Percentiles rank a stretch among this genome's conserved stretches.
Conservation (phyloP, 2,888 invertebrate genomes). For the Unio pictorum region DNA sequence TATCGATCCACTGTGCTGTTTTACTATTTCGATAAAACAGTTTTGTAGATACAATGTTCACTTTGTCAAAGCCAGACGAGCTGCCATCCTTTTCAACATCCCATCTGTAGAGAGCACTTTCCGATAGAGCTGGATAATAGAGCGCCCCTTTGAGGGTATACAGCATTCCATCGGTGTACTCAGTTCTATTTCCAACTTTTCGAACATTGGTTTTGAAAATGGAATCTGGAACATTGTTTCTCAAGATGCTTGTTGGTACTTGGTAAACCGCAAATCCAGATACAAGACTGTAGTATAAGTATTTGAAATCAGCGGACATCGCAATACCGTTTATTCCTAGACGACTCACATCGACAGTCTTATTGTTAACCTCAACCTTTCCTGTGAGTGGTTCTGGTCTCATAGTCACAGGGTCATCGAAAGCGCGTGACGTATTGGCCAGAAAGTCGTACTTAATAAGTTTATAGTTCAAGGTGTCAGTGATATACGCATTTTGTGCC, state of each 20-base stretch:
- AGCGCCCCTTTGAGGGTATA: slow-evolving; percentile 19
- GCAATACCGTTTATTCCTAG: slow-evolving; percentile 38
- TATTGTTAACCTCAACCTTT: slow-evolving; percentile 7
- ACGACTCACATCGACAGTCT: not conserved
- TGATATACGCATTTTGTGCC: slow-evolving; percentile 35
- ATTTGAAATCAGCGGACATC: slow-evolving; percentile 34
- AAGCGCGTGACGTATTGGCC: slow-evolving; percentile 10
- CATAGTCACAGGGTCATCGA: slow-evolving; percentile 20
- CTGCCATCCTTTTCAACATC: slow-evolving; percentile 10
- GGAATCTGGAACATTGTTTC: not conserved
- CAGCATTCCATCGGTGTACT: slow-evolving; percentile 24
- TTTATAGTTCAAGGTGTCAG: slow-evolving; percentile 22
- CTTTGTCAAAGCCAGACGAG: slow-evolving; percentile 3
- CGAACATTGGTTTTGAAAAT: slow-evolving; percentile 4
- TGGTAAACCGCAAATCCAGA: slow-evolving; percentile 21
- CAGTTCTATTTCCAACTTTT: slow-evolving; percentile 22
- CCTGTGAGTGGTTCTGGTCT: slow-evolving; percentile 10
- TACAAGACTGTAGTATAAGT: slow-evolving; percentile 32
- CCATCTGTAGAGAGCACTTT: slow-evolving; percentile 34
- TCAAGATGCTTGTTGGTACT: slow-evolving; percentile 19
- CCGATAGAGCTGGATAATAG: slow-evolving; percentile 30
- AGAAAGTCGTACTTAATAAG: slow-evolving; percentile 30
- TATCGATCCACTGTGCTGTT: slow-evolving; percentile 36
- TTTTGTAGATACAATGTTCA: slow-evolving; percentile 16
- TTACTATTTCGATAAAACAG: slow-evolving; percentile 12